A percentile compares a stretch with the other conserved stretches of the same genome.
Conservation (phyloP, 2,113 vertebrate genomes). For the Siphamia tubifer region DNA sequence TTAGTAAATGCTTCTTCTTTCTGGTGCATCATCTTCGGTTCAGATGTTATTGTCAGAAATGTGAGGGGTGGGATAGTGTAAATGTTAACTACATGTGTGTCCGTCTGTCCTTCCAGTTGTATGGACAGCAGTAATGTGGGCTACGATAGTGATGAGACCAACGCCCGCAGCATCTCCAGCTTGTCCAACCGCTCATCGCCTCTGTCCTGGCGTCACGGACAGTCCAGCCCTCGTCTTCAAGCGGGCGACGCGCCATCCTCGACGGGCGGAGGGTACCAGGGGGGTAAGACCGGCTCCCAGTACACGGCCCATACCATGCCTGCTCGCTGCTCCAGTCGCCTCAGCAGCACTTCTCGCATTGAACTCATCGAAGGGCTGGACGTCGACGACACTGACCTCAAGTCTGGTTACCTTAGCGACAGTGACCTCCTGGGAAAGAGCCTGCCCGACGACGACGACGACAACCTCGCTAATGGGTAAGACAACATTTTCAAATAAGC, state of each 20-base stretch:
- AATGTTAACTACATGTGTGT: not conserved
- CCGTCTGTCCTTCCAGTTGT: slow-evolving; percentile 77
- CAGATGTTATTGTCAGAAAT: too few species aligned
- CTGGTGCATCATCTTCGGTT: too few species aligned
- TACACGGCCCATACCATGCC: slow-evolving; percentile 96
- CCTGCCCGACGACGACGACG: slow-evolving; percentile 89
- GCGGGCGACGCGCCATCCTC: slow-evolving; percentile 93
- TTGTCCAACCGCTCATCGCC: slow-evolving; percentile 96
- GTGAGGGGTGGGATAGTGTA: too few species aligned
- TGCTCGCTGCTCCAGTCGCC: slow-evolving; percentile 89
- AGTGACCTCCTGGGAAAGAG: slow-evolving; percentile 92
- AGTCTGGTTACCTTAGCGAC: slow-evolving; percentile 96
- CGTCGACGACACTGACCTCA: slow-evolving; percentile 84
- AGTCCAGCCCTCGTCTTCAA: slow-evolving; percentile 95
- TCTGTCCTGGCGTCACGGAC: slow-evolving; percentile 95
- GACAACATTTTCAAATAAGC: too few species aligned
- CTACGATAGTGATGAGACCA: slow-evolving; percentile 96
- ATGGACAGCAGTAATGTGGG: slow-evolving; percentile 87
- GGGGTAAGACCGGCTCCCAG: slow-evolving; percentile 79
- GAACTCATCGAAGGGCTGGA: slow-evolving; percentile 91
- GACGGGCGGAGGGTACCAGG: slow-evolving; percentile 80
- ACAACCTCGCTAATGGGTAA: slow-evolving; percentile 95
- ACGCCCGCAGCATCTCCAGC: slow-evolving; percentile 92
- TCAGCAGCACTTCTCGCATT: slow-evolving; percentile 90
- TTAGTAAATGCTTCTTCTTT: too few species aligned